Evolutionary conservation across 2,113 vertebrate species (phyloP).

Genomic region (Hemichromis elongatus): DNA sequence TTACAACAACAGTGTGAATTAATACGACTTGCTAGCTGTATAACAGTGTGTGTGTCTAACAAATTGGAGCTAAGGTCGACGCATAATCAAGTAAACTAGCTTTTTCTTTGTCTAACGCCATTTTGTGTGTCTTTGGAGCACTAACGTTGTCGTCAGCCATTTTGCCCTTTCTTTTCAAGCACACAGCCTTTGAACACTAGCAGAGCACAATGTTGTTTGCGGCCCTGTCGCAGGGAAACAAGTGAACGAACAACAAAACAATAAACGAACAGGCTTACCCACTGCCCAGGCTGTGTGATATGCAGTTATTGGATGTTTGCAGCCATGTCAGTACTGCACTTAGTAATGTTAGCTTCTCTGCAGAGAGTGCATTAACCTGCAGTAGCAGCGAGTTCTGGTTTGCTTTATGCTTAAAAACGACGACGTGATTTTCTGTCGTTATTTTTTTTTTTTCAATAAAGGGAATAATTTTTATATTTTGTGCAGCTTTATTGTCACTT

Average conservation of each 20-base stretch:
- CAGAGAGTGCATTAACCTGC: background rate
- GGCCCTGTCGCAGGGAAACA: conserved; percentile 3
- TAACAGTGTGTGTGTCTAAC: background rate
- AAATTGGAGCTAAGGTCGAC: background rate
- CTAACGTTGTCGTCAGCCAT: conserved; percentile 66
- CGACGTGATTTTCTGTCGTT: background rate
- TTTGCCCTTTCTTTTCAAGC: conserved; percentile 54
- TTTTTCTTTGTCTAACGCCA: conserved; percentile 69
- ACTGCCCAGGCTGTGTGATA: background rate
- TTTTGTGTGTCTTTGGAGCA: conserved; percentile 67
- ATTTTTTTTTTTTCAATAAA: background rate
- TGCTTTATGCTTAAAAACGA: background rate
- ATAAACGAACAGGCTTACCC: background rate
- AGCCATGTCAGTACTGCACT: background rate
- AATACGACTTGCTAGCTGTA: background rate
- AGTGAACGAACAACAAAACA: background rate
- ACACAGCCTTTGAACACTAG: background rate
- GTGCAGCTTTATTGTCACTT: background rate
- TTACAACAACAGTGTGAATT: background rate
- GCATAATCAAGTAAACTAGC: background rate
- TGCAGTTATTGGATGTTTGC: background rate
- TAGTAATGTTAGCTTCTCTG: background rate
- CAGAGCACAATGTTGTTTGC: background rate
- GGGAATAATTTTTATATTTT: background rate
- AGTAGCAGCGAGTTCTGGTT: background rate